A percentile compares a stretch with the other conserved stretches of the same genome.
Evolutionary conservation across 2,888 invertebrate genomes (phyloP).

Genomic region (Caenorhabditis wallacei): DNA sequence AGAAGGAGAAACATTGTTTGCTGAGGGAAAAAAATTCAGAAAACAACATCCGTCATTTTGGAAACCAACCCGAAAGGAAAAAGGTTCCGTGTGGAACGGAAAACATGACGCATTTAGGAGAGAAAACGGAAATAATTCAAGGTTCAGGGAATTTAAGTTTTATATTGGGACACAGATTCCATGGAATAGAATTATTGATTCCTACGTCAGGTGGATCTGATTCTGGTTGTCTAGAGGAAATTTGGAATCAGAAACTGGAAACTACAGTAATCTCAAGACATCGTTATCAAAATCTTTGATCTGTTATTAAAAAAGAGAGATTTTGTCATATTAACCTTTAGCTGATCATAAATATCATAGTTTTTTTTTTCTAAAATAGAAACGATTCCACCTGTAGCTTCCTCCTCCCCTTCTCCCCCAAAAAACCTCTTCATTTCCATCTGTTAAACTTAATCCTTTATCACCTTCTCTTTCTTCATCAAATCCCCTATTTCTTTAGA

Average conservation of each 20-base stretch:
- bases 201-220: neutral
- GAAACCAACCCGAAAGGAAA: neutral
- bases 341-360: too few relatives aligned
- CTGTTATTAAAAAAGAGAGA: too few relatives aligned
- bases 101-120: neutral
- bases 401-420: neutral
- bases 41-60: conserved; percentile 8
- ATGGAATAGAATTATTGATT: too few relatives aligned
- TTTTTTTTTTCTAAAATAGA: neutral
- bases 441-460: conserved; percentile 17
- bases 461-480: neutral
- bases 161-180: neutral
- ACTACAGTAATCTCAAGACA: too few relatives aligned
- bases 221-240: neutral
- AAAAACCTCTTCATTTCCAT: neutral
- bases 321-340: too few relatives aligned
- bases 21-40: neutral
- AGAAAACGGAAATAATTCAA: conserved; percentile 22
- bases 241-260: too few relatives aligned
- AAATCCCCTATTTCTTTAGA: neutral
- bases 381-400: conserved; percentile 16
- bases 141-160: neutral
- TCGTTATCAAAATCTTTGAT: too few relatives aligned
- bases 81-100: neutral
- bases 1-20: neutral